Evolutionary conservation across 92 coral and sea anemone species (phyloP).

Genomic region (Blastomussa wellsi): DNA sequence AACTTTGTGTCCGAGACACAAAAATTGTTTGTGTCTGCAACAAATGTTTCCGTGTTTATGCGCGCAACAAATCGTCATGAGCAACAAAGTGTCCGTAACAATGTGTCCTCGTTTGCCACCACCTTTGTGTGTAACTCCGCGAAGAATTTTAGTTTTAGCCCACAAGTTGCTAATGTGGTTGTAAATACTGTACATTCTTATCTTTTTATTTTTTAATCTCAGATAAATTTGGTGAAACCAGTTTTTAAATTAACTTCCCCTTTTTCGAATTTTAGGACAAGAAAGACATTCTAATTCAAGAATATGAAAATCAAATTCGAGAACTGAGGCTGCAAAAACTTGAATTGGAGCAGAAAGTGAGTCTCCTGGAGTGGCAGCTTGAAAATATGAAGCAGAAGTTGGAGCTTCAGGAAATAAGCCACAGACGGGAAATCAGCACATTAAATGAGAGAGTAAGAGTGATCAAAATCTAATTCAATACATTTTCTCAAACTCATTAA

Average conservation of each 20-base stretch:
- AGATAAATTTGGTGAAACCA: background rate
- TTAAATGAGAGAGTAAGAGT: slow-evolving; percentile 75
- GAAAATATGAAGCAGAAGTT: slow-evolving; percentile 88
- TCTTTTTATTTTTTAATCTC: too few relatives aligned
- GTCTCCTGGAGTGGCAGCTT: slow-evolving; percentile 88
- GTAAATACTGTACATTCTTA: too few relatives aligned
- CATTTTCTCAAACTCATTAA: too few relatives aligned
- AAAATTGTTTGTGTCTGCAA: too few relatives aligned
- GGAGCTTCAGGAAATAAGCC: slow-evolving; percentile 88
- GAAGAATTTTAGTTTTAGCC: too few relatives aligned
- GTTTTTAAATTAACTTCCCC: background rate
- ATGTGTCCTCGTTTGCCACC: too few relatives aligned
- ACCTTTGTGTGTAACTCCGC: too few relatives aligned
- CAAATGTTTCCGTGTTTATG: too few relatives aligned
- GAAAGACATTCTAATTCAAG: slow-evolving; percentile 61
- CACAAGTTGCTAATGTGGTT: too few relatives aligned
- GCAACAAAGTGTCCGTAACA: too few relatives aligned
- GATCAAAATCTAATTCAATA: background rate
- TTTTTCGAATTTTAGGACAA: slow-evolving; percentile 42
- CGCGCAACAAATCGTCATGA: too few relatives aligned
- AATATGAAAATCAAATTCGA: slow-evolving; percentile 76
- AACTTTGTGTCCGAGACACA: too few relatives aligned
- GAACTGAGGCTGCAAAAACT: slow-evolving; percentile 72
- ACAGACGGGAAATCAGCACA: slow-evolving; percentile 78
- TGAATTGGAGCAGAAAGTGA: slow-evolving; percentile 76